Evolutionary conservation across 2,797 vertebrate species (phyloP), one percentile per base, ranked within the genome.

Genomic region (Erithacus rubecula): DNA sequence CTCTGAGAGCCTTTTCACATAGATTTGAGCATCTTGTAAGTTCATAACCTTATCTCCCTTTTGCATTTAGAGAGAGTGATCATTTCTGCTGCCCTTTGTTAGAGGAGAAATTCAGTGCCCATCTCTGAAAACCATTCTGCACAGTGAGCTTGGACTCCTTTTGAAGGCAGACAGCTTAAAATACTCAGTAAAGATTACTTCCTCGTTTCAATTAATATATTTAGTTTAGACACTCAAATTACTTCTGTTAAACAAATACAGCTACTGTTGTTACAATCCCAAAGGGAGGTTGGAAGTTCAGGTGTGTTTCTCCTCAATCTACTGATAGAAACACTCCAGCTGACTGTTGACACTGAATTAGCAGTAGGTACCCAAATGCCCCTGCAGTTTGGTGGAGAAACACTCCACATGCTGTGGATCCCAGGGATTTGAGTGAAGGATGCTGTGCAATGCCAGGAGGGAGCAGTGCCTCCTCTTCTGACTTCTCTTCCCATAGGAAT

Each of bases 1-100:
- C 21, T 70, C 43, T 92, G 52, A 90, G 83, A 92, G 49, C 34
- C 22, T 84, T 79, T 91, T 82, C 13, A 68, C 75, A 92, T 49
- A 52, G 14, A 70, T 84, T 52, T 53, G 71, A 76, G 15, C n/a
- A 64, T 52, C 41, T 70, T 68, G 29, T 55, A 60, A 20, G 49
- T 74, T 89, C 23, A 13, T 76, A 86, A 72, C 41, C 44, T 56
- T 67, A 15, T 20, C 26, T 70, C 27, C 5, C 12, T 60, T 88
- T 51, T 41, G 20, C 41, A 74, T 84, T 62, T 79, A 74, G 41
- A 67, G 36, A 74, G 24, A 56, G 37, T 10, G 34, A 72, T 49
- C 5, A 9, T 72, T 62, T 47, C 20, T 74, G 17, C 10, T 90
- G 36, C 17, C 37, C 20, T 65, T 70, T 79, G 23, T 77, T 70